These are phyloP conservation scores for Cygnus buccinator DNA, from an alignment of 2,113 vertebrate species.

Conservation along the genomic window DNA sequence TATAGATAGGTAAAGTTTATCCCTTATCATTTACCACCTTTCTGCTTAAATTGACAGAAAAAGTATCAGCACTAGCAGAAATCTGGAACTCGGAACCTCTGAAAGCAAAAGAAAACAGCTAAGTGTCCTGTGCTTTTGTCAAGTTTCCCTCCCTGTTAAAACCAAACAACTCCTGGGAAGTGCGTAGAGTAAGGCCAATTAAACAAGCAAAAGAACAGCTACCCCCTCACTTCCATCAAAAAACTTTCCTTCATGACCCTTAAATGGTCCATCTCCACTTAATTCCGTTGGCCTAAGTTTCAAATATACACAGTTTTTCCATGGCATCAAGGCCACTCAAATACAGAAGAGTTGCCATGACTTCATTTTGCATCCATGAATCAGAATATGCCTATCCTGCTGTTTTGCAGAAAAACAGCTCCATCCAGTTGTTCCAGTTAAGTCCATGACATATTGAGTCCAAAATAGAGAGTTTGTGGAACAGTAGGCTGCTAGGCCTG, in stretches of 20 bases:
- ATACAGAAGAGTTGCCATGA: neutral
- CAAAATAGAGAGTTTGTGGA: neutral
- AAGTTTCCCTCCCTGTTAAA: neutral
- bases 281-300: neutral
- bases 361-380: neutral
- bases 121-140: neutral
- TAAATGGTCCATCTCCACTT: neutral
- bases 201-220: neutral
- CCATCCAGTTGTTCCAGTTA: neutral
- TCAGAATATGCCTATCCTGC: neutral
- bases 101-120: neutral
- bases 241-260: neutral
- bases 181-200: neutral
- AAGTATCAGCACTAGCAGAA: neutral
- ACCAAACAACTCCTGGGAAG: neutral
- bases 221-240: neutral
- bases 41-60: neutral
- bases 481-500: neutral
- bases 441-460: neutral
- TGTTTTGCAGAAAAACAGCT: neutral
- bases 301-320: neutral
- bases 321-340: neutral
- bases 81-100: neutral
- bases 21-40: neutral
- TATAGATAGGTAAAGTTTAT: neutral